Conservation (phyloP, 2,797 vertebrate species). For the Danio choprae region DNA sequence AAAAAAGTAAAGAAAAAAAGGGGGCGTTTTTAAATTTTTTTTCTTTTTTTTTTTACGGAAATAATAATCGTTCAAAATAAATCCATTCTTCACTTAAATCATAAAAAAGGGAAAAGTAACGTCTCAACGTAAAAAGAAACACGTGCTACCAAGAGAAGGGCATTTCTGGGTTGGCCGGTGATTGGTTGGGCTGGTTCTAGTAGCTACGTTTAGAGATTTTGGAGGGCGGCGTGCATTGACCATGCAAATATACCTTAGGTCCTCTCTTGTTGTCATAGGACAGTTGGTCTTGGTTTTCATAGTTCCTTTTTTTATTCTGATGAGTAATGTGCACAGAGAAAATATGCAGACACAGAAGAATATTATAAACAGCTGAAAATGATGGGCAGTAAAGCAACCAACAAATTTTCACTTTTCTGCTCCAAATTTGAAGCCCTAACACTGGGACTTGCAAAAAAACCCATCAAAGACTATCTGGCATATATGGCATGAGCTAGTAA, state of each 20-base stretch:
- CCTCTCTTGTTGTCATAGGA: constrained; percentile 99
- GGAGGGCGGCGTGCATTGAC: constrained; percentile 99
- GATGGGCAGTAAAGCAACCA: constrained; percentile 99
- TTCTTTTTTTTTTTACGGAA: constrained; percentile 68
- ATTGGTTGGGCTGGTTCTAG: constrained; percentile 87
- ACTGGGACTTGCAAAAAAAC: constrained; percentile 94
- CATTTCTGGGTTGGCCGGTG: constrained; percentile 85
- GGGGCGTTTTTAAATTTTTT: constrained; percentile 68
- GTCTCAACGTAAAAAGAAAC: constrained; percentile 75
- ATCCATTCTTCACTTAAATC: constrained; percentile 82
- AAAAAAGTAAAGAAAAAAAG: constrained; percentile 82
- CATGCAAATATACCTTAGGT: constrained; percentile 99
- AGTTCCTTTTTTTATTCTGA: constrained; percentile 99
- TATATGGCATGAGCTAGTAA: background rate
- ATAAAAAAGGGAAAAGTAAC: constrained; percentile 70
- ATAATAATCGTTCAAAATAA: constrained; percentile 78
- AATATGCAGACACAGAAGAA: constrained; percentile 99
- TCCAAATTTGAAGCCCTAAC: constrained; percentile 91
- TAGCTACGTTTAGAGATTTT: constrained; percentile 96
- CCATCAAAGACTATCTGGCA: constrained; percentile 70
- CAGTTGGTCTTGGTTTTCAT: constrained; percentile 99
- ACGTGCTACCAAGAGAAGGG: constrained; percentile 89
- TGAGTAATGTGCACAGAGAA: constrained; percentile 99
- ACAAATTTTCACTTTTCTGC: constrained; percentile 96
- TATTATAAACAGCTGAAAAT: constrained; percentile 99